A percentile compares a stretch with the other conserved stretches of the same genome.
These are phyloP conservation scores for Hydropsyche tenuis DNA, from an alignment of 1,140 invertebrate species.

Conservation along the genomic window DNA sequence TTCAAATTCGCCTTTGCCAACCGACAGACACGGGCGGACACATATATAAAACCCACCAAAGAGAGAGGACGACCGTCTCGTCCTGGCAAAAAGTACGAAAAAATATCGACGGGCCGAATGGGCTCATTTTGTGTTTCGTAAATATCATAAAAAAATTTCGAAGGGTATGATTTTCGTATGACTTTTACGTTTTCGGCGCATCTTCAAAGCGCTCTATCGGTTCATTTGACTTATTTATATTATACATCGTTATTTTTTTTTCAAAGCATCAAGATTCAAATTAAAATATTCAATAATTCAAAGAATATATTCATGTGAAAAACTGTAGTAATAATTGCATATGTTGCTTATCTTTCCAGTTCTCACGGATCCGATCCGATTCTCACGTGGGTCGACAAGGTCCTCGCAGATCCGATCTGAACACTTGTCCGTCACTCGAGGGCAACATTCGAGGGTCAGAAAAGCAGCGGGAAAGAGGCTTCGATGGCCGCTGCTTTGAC, in stretches of 20 bases:
- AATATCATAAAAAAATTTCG: too few species aligned
- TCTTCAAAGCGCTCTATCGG: too few species aligned
- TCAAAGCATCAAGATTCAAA: too few species aligned
- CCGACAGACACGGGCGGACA: conserved; percentile 30
- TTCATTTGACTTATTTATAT: too few species aligned
- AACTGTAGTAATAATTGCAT: too few species aligned
- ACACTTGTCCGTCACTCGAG: conserved; percentile 13
- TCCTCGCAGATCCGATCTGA: neutral
- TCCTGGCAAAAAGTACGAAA: neutral
- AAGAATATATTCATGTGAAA: too few species aligned
- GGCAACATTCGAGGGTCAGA: conserved; percentile 14
- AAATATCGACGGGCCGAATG: too few species aligned
- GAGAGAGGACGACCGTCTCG: neutral
- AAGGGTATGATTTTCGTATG: too few species aligned
- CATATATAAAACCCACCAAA: conserved; percentile 31
- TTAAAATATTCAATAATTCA: too few species aligned
- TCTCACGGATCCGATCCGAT: conserved; percentile 13
- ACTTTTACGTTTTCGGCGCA: too few species aligned
- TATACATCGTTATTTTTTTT: too few species aligned
- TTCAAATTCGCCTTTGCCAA: conserved; percentile 38
- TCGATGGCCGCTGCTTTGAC: conserved; percentile 4
- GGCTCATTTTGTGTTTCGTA: too few species aligned
- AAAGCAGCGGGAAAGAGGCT: neutral
- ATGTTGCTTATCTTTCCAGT: neutral
- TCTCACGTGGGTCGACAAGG: neutral